A percentile compares a stretch with the other conserved stretches of the same genome.
Conservation (phyloP, 1,140 invertebrate species). For the Drosophila erecta region DNA sequence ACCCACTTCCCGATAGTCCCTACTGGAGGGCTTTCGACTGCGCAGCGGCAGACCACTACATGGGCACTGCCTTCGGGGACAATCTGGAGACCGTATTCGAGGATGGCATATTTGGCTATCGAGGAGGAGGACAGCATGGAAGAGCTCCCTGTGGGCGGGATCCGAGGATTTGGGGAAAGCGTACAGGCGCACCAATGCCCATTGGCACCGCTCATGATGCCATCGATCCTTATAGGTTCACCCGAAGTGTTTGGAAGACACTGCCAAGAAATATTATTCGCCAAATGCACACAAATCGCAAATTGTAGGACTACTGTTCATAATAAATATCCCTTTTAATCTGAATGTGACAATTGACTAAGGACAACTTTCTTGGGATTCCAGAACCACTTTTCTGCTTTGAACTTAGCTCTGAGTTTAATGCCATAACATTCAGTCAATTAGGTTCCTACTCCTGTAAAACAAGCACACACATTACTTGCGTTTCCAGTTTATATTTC, state of each 20-base stretch:
- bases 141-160: background rate
- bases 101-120: slow-evolving; percentile 52
- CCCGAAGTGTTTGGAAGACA: background rate
- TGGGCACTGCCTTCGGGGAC: slow-evolving; percentile 55
- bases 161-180: background rate
- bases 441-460: background rate
- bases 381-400: too few relatives aligned
- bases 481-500: background rate
- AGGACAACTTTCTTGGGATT: too few relatives aligned
- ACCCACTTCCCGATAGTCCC: slow-evolving; percentile 22
- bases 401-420: background rate
- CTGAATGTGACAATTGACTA: too few relatives aligned
- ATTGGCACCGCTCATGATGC: background rate
- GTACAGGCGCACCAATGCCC: background rate
- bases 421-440: background rate
- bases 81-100: slow-evolving; percentile 47
- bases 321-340: background rate
- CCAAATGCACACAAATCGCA: slow-evolving; percentile 3
- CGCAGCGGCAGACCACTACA: slow-evolving; percentile 57
- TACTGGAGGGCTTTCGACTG: slow-evolving; percentile 52
- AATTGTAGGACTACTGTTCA: background rate
- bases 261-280: slow-evolving; percentile 3
- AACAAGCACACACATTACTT: background rate
- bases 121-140: slow-evolving; percentile 51
- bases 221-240: background rate